Base-by-base conservation (phyloP, 1,140 invertebrate genomes). In the Hycleus cichorii region DNA sequence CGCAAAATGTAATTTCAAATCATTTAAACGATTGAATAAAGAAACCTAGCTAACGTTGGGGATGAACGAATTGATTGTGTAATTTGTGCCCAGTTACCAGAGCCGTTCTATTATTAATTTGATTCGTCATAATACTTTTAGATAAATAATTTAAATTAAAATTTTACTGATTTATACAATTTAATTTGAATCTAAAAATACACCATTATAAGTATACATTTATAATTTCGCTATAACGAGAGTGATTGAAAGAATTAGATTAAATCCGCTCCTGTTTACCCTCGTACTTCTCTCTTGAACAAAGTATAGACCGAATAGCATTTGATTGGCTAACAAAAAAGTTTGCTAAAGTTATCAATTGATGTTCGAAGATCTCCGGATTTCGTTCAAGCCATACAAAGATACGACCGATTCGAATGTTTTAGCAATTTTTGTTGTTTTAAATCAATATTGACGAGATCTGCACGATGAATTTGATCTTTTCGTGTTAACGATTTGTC, bases 261-360 rank as follows among this genome's bases (percentile, higher is more conserved):
- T 7, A 7, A 32, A 32, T 32, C 32, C 32, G 32, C 7, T 7
- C 7, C 32, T 32, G 32, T 4, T 32, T 32, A 4, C 4, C 4
- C 32, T 32, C 32, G 32, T 32, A 32, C 60, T 63, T 62, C 59
- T 59, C 62, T 67, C 65, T 60, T 49, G 50, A 50, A 63, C 63
- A 66, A 66, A 64, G 67, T 69, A 65, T 67, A 68, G 60, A 64
- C 64, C 66, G 66, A 70, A 70, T 70, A 60, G 69, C 67, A 65
- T 66, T 65, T 70, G 67, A 70, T 70, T 70, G 69, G 69, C 65
- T 53, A 64, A 70, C 67, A 69, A 70, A 70, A 69, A 70, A 69
- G 67, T 70, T 70, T 70, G 69, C 64, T 58, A 58, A 67, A 70
- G 67, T 70, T 70, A 59, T 68, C 67, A 68, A 64, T 64, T 60